Base-by-base conservation (phyloP, 2,888 invertebrate species). In the Noctua janthina region DNA sequence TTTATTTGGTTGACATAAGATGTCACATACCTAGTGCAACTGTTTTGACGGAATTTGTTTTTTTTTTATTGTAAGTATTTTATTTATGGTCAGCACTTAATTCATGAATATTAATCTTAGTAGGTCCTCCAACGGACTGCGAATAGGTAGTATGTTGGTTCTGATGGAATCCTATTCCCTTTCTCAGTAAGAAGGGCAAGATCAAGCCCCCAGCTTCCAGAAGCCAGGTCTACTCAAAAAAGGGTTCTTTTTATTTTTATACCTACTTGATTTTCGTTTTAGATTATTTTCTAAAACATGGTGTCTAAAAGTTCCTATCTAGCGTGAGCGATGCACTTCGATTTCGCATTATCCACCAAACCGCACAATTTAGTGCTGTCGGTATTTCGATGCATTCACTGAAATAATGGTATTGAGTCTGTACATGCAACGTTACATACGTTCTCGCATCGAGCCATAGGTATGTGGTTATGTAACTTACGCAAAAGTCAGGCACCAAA, bases 381-480 rank as follows among this genome's bases (percentile, higher is more conserved):
- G 20, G 74, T 86, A 76, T 72, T 84, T 80, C 81, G 79, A 83
- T 91, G 88, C 89, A 90, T 82, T 80, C 83, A 78, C 75, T 56
- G 67, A 79, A 79, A 79, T 83, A 89, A 89, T 88, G 89, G 85
- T 90, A 93, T 92, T 90, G 91, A 85, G 87, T 89, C 87, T 83
- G 88, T 89, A 89, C 93, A 93, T 91, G 93, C 93, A 89, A 83
- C 59, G 73, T 66, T 66, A 66, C 66, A 66, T 62, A 81, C 76
- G 72, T 82, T 73, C 73, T 76, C 29, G 54, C 13, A 15, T 74
- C 51, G 29, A 75, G 67, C 43, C 29, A 39, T 54, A 66, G 23
- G 20, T 67, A 64, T 67, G 66, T 64, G 49, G 66, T 87, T 76
- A 85, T 67, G 43, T 88, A 86, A 88, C 11, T 39, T 15, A 39